Percentiles rank a stretch among this genome's conserved stretches.
These are phyloP conservation scores for Phyllostomus discolor DNA, from an alignment of 2,113 vertebrate species.

Conservation along the genomic window DNA sequence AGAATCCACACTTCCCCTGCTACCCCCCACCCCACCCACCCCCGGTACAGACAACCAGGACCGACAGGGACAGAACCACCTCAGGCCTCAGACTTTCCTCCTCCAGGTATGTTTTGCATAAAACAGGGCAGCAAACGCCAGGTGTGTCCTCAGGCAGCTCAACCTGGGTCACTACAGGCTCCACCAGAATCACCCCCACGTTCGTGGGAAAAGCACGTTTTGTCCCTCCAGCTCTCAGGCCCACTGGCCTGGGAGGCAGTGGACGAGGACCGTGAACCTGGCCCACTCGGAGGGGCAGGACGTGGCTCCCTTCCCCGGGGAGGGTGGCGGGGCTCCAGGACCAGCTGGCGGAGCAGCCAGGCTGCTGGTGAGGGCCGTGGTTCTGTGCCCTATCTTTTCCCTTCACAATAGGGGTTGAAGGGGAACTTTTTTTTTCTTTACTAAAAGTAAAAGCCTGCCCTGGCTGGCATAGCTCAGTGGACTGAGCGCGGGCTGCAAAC, in stretches of 20 bases:
- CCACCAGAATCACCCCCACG: background rate
- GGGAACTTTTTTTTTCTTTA: background rate
- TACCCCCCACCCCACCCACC: background rate
- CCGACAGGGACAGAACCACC: background rate
- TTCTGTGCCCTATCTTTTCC: background rate
- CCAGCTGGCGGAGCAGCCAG: background rate
- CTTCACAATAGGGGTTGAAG: background rate
- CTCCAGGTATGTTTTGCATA: background rate
- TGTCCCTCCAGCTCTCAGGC: background rate
- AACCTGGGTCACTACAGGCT: background rate
- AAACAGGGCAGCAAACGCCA: background rate
- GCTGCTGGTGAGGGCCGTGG: background rate
- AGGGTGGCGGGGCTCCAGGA: background rate
- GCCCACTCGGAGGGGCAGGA: background rate
- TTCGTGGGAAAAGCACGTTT: background rate
- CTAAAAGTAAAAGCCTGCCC: background rate
- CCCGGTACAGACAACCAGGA: background rate
- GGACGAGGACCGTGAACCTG: background rate
- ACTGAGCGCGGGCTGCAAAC: too few relatives aligned
- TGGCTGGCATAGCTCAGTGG: too few relatives aligned
- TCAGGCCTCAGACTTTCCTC: background rate
- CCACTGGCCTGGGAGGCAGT: background rate
- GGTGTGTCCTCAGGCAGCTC: background rate
- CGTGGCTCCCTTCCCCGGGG: background rate
- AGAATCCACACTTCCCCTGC: background rate